phyloP scores from a whole-genome alignment of 1,140 invertebrate genomes.

The Sarcophaga peregrina region DNA sequence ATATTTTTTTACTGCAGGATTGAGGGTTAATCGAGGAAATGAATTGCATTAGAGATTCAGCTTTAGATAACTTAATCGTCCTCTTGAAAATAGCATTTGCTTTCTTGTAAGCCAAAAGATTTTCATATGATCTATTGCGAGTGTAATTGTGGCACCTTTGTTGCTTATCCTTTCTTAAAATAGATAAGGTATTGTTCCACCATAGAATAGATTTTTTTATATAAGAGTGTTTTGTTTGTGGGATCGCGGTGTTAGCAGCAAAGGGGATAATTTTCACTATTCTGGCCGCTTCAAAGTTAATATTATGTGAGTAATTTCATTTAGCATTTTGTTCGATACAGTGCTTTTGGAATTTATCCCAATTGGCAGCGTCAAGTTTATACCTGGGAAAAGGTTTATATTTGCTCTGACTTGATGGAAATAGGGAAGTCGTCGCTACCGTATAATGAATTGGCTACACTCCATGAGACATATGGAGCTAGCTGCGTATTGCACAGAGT shows the following conservation, averaged over 20 bases:
- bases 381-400: background rate
- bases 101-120: constrained; percentile 22
- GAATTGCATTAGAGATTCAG: no score
- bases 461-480: no score
- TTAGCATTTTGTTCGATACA: background rate
- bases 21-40: no score
- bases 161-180: constrained; percentile 36
- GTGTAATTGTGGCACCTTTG: background rate
- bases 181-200: constrained; percentile 24
- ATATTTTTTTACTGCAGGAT: no score
- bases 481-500: no score
- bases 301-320: background rate
- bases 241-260: constrained; percentile 6
- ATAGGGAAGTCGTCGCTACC: constrained; percentile 34
- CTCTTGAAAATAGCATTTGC: constrained; percentile 29
- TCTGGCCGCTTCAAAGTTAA: constrained; percentile 23
- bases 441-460: background rate
- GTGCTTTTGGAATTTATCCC: background rate
- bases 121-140: background rate
- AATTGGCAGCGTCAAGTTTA: constrained; percentile 16
- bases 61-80: no score
- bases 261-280: constrained; percentile 1
- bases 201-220: constrained; percentile 1
- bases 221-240: constrained; percentile 11
- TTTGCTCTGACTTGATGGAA: background rate